phyloP scores from a whole-genome alignment of 1,140 invertebrate species.

The Steinernema khuongi region DNA sequence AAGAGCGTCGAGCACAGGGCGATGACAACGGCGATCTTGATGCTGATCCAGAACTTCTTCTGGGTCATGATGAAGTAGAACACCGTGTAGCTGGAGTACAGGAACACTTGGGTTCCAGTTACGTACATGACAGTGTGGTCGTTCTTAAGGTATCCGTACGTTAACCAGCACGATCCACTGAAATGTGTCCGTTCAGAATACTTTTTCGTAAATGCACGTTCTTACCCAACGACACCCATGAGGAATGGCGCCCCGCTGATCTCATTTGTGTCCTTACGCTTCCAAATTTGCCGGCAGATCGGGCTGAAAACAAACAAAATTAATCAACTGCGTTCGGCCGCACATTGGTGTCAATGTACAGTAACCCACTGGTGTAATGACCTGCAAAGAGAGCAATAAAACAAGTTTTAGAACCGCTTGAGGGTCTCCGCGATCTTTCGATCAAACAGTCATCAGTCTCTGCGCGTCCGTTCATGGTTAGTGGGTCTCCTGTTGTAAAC shows the following conservation, averaged over 20 bases:
- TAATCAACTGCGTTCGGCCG: not conserved
- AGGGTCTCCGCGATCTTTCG: not conserved
- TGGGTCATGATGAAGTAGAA: constrained; percentile 59
- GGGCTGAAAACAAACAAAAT: constrained; percentile 45
- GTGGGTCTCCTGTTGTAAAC: not conserved
- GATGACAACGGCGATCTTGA: constrained; percentile 47
- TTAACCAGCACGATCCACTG: constrained; percentile 51
- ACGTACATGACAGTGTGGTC: constrained; percentile 53
- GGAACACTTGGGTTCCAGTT: constrained; percentile 46
- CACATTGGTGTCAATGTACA: not conserved
- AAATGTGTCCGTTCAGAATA: constrained; percentile 23
- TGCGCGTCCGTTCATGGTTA: no score
- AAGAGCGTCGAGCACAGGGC: constrained; percentile 44
- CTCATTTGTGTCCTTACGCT: constrained; percentile 55
- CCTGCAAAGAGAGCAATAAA: not conserved
- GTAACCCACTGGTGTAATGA: not conserved
- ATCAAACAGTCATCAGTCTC: no score
- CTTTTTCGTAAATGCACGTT: not conserved
- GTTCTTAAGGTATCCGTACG: constrained; percentile 53
- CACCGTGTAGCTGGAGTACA: constrained; percentile 48
- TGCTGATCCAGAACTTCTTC: constrained; percentile 57
- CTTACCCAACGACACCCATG: constrained; percentile 55
- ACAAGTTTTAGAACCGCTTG: not conserved
- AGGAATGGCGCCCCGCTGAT: constrained; percentile 57
- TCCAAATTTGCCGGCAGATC: constrained; percentile 58